A percentile compares a stretch with the other conserved stretches of the same genome.
phyloP scores from a whole-genome alignment of 2,797 vertebrate species.

The Astyanax mexicanus region DNA sequence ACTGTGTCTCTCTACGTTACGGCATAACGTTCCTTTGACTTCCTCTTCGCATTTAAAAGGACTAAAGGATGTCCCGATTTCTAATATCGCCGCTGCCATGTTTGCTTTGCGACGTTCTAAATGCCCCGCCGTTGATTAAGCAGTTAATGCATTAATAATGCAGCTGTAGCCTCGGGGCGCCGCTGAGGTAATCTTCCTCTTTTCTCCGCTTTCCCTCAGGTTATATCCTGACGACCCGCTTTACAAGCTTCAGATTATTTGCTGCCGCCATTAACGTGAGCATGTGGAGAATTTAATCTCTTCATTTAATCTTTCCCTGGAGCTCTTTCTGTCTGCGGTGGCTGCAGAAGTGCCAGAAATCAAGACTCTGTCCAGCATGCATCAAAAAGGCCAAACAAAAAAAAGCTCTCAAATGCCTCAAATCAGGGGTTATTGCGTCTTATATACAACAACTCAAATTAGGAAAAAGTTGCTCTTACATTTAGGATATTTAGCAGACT shows the following conservation, averaged over 20 bases:
- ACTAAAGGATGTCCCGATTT: background rate
- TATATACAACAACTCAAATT: too few species aligned
- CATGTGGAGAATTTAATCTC: conserved; percentile 24
- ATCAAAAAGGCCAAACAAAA: conserved; percentile 17
- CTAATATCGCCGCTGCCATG: background rate
- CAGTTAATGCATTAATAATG: background rate
- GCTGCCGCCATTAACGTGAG: conserved; percentile 23
- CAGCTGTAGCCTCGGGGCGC: background rate
- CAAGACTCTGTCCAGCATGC: background rate
- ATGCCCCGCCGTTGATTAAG: background rate
- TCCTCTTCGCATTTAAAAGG: conserved; percentile 1
- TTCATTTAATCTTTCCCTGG: conserved; percentile 35
- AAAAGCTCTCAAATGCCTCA: background rate
- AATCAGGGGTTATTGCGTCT: background rate
- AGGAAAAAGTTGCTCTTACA: too few species aligned
- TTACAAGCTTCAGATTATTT: conserved; percentile 31
- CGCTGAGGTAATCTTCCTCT: background rate
- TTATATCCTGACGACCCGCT: conserved; percentile 12
- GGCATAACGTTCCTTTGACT: background rate
- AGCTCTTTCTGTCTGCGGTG: conserved; percentile 23
- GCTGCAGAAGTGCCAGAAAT: conserved; percentile 23
- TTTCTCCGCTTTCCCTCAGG: conserved; percentile 9
- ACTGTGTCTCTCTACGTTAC: background rate
- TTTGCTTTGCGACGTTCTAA: background rate
- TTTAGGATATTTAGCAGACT: too few species aligned